Evolutionary conservation across 2,797 vertebrate genomes (phyloP), one percentile per base, ranked within the genome.

Genomic region (Propithecus perrieri): DNA sequence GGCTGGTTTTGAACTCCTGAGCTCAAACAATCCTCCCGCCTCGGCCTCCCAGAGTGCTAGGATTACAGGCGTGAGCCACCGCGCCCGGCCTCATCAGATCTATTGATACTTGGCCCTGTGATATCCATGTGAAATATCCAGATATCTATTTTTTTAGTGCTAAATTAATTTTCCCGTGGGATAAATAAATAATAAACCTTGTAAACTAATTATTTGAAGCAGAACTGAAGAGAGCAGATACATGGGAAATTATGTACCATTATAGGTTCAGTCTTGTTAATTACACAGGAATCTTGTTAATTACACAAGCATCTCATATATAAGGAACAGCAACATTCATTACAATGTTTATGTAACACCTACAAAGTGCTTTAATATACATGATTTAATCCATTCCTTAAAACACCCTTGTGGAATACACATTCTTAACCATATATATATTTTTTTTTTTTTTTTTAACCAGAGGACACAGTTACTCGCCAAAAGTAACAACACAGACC

Each of bases 151-250:
- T 87, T 79, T 95, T 96, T 67, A 75, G 5, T 81, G 53, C 53
- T 81, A 89, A 93, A 41, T 92, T 22, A 20, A 63, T 83, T 90
- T 96, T 86, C 9, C 11, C 33, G 38, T 67, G 30, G 38, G 17
- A 80, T 79, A 48, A 88, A 76, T 89, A 84, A 93, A 63, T 80
- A 41, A 65, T 15, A 93, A 81, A 41, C 53, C 61, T 78, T 87
- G 2, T 89, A 53, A 93, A 41, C 35, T 59, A 61, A 46, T 92
- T 96, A 84, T 94, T 91, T 97, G 71, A 97, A 85, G 43, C 87
- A 7, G 84, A 89, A 89, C 28, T 91, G 13, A 79, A 90, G 69
- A 88, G 22, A 11, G 5, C 10, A 91, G n/a, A n/a, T 95, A 85
- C 26, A 4, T 63, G 63, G 50, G 61, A 43, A 87, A 53, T 83